Conservation (phyloP, 2,888 invertebrate genomes). For the Diarsia mendica region DNA sequence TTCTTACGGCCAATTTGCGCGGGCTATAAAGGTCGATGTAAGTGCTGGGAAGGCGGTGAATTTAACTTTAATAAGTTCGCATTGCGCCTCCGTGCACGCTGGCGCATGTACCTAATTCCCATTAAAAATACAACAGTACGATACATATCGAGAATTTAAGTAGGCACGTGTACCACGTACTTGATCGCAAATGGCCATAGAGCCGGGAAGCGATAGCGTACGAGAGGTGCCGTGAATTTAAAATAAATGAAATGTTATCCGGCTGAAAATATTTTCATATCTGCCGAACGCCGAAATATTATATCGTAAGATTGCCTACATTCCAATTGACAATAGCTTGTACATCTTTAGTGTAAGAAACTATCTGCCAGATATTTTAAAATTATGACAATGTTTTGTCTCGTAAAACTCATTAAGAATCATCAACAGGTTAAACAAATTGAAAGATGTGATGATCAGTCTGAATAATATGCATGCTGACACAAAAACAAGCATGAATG, state of each 20-base stretch:
- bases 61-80: slow-evolving; percentile 86
- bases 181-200: slow-evolving; percentile 49
- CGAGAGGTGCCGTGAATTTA: slow-evolving; percentile 28
- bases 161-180: slow-evolving; percentile 47
- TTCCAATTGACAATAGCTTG: slow-evolving; percentile 8
- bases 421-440: not conserved
- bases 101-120: slow-evolving; percentile 67
- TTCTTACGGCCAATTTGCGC: slow-evolving; percentile 60
- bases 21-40: slow-evolving; percentile 74
- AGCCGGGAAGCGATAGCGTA: slow-evolving; percentile 33
- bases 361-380: not conserved
- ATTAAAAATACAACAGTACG: slow-evolving; percentile 71
- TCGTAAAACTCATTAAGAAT: not conserved
- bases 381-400: not conserved
- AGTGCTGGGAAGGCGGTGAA: slow-evolving; percentile 73
- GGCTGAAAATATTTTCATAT: slow-evolving; percentile 26
- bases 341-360: not conserved
- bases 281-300: slow-evolving; percentile 8
- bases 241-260: slow-evolving; percentile 48
- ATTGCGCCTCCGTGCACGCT: slow-evolving; percentile 76
- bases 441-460: not conserved
- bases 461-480: not conserved
- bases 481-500: not conserved
- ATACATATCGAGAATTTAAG: slow-evolving; percentile 61
- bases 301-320: not conserved